Conservation (phyloP, 92 coral and sea anemone species). For the Blastomussa wellsi region DNA sequence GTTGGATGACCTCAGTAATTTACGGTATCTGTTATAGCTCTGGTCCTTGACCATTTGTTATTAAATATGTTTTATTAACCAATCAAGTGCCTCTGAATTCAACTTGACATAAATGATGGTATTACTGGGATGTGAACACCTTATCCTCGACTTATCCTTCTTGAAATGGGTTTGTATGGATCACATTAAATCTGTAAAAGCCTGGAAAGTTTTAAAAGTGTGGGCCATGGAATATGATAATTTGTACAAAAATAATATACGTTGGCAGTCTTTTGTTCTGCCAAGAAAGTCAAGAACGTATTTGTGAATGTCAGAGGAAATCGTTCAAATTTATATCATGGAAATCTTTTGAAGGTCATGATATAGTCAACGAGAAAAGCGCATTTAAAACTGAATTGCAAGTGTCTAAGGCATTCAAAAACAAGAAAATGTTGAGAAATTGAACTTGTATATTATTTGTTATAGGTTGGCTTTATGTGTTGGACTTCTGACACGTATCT, state of each 20-base stretch:
- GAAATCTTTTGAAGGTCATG: too few relatives aligned
- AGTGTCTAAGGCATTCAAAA: too few relatives aligned
- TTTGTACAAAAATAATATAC: too few relatives aligned
- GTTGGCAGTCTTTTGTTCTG: too few relatives aligned
- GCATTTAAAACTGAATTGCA: too few relatives aligned
- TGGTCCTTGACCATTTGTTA: neutral
- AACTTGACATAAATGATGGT: neutral
- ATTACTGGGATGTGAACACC: neutral
- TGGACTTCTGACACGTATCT: neutral
- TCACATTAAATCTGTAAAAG: too few relatives aligned
- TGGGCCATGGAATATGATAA: too few relatives aligned
- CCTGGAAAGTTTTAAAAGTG: too few relatives aligned
- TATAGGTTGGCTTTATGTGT: neutral
- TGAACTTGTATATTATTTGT: neutral
- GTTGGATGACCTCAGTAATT: neutral
- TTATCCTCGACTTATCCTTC: neutral
- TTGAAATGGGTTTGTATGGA: neutral
- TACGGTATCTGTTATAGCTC: neutral
- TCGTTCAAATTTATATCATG: too few relatives aligned
- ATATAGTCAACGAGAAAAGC: too few relatives aligned
- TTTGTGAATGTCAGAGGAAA: too few relatives aligned
- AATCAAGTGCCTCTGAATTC: neutral
- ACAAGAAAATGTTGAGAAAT: neutral
- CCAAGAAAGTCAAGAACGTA: too few relatives aligned
- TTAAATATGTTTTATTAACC: neutral